phyloP scores from a whole-genome alignment of 2,797 vertebrate genomes.

The Tympanoctomys barrerae region DNA sequence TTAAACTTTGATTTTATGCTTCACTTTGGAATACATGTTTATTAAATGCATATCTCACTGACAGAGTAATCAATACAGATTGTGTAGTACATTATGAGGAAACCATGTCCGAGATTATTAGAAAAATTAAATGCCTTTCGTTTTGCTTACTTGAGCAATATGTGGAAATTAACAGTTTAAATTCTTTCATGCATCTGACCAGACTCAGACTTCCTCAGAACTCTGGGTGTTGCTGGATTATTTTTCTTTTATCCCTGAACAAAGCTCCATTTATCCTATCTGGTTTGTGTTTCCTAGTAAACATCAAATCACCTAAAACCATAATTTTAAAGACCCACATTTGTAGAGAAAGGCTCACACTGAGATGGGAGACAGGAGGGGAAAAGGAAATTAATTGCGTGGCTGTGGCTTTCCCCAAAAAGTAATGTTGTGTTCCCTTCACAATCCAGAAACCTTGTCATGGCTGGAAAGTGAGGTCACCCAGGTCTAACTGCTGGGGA shows the following conservation, averaged over 20 bases:
- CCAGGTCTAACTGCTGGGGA: constrained; percentile 79
- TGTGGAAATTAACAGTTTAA: constrained; percentile 87
- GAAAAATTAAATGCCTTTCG: constrained; percentile 86
- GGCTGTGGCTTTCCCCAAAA: constrained; percentile 75
- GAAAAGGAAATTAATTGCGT: constrained; percentile 74
- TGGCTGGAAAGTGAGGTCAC: constrained; percentile 82
- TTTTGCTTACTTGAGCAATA: constrained; percentile 90
- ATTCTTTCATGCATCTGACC: constrained; percentile 65
- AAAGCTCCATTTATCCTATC: constrained; percentile 61
- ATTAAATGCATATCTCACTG: constrained; percentile 85
- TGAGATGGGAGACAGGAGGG: constrained; percentile 54
- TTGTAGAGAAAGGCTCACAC: constrained; percentile 52
- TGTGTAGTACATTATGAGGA: constrained; percentile 87
- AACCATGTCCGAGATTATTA: constrained; percentile 87
- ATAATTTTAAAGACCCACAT: constrained; percentile 72
- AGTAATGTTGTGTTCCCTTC: constrained; percentile 82
- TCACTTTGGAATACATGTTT: constrained; percentile 86
- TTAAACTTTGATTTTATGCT: constrained; percentile 87
- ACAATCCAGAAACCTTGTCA: constrained; percentile 81
- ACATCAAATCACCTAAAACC: constrained; percentile 68
- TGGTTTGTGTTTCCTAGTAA: constrained; percentile 68
- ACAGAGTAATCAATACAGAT: constrained; percentile 89
- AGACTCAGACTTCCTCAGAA: constrained; percentile 63
- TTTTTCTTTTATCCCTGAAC: not conserved
- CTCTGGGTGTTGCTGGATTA: not conserved